Base-by-base conservation (phyloP, 2,797 vertebrate species). In the Cryptoprocta ferox region DNA sequence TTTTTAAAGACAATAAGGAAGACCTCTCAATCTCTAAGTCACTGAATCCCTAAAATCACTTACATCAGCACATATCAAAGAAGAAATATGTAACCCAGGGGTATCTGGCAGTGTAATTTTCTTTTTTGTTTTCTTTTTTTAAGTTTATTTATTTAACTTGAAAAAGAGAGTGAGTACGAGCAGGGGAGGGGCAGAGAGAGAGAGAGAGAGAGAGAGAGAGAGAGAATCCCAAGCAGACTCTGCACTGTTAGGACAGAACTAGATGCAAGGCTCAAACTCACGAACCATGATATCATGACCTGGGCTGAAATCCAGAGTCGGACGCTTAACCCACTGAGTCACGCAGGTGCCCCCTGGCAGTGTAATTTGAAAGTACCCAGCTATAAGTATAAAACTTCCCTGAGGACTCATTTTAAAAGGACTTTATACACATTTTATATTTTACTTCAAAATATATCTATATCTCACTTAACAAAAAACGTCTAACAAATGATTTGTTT, bases 401-500 rank as follows among this genome's bases (percentile, higher is more conserved):
- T 71, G 53, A 87, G 89, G 50, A 75, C 0, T 83, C 9, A 66
- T 30, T 75, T 73, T 2, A 66, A 82, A 94, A 89, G 81, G 19
- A 53, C 45, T 24, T 70, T 59, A 59, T 70, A 4, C 4, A 81
- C 86, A 92, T 59, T 59, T 73, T 85, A 92, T 42, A 79, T 50
- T 39, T 92, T 37, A 37, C 76, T 89, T 89, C 26, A 83, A 15
- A 63, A 75, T 61, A 35, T 30, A 80, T 48, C 18, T 30, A 61
- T 53, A 87, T 89, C 90, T 91, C 48, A n/a, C 80, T 86, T 68
- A 90, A 90, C 65, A 85, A 39, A 37, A 35, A 73, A 78, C 8
- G 50, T 48, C 3, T 0, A n/a, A 76, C 71, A 86, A 83, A 28
- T 42, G 70, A 66, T 35, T 83, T 79, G 66, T 84, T 61, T 91